Conservation (phyloP, 2,113 vertebrate species). For the Gasterosteus nipponicus region DNA sequence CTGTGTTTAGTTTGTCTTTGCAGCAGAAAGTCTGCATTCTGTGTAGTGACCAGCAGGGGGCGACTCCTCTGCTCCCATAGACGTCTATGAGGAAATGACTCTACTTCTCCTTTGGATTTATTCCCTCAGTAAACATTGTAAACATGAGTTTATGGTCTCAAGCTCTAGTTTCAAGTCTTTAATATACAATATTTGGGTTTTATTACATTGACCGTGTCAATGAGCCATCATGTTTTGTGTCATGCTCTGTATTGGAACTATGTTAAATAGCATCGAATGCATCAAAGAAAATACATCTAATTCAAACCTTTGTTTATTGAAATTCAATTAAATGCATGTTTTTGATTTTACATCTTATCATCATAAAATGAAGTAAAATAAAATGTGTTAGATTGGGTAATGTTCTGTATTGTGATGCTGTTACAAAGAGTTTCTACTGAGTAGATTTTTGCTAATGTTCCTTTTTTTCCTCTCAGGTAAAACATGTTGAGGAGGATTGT, state of each 20-base stretch:
- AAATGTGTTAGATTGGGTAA: background rate
- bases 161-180: no score
- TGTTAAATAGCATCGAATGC: background rate
- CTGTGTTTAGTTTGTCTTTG: background rate
- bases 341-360: no score
- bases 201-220: no score
- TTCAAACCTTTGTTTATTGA: background rate
- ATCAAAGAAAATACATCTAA: background rate
- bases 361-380: no score
- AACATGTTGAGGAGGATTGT: slow-evolving; percentile 87
- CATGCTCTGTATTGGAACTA: background rate
- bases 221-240: background rate
- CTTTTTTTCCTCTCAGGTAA: slow-evolving; percentile 82
- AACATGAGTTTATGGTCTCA: no score
- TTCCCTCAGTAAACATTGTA: no score
- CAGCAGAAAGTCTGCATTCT: background rate
- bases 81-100: background rate
- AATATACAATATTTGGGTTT: no score
- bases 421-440: background rate
- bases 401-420: background rate
- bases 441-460: background rate
- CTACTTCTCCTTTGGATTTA: no score
- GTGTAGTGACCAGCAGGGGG: background rate
- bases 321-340: background rate
- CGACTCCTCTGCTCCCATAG: background rate